Percentiles rank a stretch among this genome's conserved stretches.
Evolutionary conservation across 2,113 vertebrate genomes (phyloP).

Genomic region (Speoplatyrhinus poulsoni): DNA sequence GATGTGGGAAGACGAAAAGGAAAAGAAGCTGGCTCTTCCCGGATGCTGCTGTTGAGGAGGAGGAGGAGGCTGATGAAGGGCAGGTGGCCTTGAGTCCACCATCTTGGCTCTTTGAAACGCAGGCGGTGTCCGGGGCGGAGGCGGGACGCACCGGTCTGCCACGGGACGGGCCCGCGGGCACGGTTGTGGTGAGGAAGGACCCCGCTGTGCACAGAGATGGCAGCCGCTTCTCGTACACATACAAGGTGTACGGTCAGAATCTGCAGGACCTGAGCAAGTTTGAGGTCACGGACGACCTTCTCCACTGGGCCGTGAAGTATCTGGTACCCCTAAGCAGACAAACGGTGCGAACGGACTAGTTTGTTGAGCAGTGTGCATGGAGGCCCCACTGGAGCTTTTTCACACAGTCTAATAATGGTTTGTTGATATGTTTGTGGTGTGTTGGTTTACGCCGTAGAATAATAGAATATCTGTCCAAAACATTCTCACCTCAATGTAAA

Average conservation of each 20-base stretch:
- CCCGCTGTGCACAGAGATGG: slow-evolving; percentile 38
- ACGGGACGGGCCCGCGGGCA: background rate
- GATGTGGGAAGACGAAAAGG: slow-evolving; percentile 30
- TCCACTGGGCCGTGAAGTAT: slow-evolving; percentile 59
- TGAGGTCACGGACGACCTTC: background rate
- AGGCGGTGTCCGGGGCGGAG: fast-evolving
- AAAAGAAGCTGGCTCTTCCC: slow-evolving; percentile 23
- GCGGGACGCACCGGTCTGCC: background rate
- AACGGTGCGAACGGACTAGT: background rate
- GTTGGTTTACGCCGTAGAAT: background rate
- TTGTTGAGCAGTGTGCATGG: background rate
- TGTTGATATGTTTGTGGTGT: background rate
- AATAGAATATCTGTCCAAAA: background rate
- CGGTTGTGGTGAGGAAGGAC: fast-evolving
- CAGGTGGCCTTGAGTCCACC: slow-evolving; percentile 31
- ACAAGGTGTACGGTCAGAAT: slow-evolving; percentile 32
- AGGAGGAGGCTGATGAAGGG: slow-evolving; percentile 15
- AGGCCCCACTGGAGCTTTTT: background rate
- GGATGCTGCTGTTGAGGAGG: background rate
- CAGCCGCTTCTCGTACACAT: slow-evolving; percentile 37
- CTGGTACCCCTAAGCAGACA: slow-evolving; percentile 21
- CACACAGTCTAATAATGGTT: background rate
- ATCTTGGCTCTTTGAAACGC: slow-evolving; percentile 59
- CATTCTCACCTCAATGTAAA: background rate
- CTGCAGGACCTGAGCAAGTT: slow-evolving; percentile 46